Base-by-base conservation (phyloP, 2,888 invertebrate genomes). In the Prosopocoilus inquinatus region DNA sequence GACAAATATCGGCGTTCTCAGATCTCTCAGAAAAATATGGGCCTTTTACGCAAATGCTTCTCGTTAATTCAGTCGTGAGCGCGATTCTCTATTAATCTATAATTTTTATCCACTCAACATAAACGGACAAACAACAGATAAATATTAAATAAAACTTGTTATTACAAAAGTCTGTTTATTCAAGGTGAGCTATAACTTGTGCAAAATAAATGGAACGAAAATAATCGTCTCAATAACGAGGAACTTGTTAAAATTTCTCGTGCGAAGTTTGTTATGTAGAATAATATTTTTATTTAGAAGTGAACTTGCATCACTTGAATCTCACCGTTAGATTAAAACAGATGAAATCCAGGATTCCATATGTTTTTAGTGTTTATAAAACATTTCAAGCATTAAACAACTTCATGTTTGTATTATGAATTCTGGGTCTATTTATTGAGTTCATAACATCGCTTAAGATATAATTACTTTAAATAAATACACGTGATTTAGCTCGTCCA, bases 291-390 rank as follows among this genome's bases (percentile, higher is more conserved):
- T 41, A 41, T 41, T 41, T 41, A 41, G 41, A 41, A 16, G 9
- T 41, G 13, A 36, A 41, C 41, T 41, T 41, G 41, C 41, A 41
- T 41, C 41, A 41, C 16, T 11, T 41, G 16, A 41, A 41, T 38
- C 12, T 38, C 38, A 38, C 38, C 38, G 16, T 41, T 41, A 41
- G 12, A 11, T 15, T 41, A 41, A 9, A 41, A 60, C 63, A 67
- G 74, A 73, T 70, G 71, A 71, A 68, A 72, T 71, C 73, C 73
- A 74, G 74, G 73, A 74, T 69, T 72, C 70, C 72, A 71, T 71
- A 73, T 74, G 74, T 74, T 73, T 72, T 71, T 70, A 66, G 57
- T 74, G 74, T 75, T 75, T 75, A 75, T 73, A 67, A 74, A 75
- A 75, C 75, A 75, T 74, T 74, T 73, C 75, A 72, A 67, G 67